These are phyloP conservation scores for Tympanoctomys barrerae DNA, from an alignment of 2,797 vertebrate species.

Conservation along the genomic window DNA sequence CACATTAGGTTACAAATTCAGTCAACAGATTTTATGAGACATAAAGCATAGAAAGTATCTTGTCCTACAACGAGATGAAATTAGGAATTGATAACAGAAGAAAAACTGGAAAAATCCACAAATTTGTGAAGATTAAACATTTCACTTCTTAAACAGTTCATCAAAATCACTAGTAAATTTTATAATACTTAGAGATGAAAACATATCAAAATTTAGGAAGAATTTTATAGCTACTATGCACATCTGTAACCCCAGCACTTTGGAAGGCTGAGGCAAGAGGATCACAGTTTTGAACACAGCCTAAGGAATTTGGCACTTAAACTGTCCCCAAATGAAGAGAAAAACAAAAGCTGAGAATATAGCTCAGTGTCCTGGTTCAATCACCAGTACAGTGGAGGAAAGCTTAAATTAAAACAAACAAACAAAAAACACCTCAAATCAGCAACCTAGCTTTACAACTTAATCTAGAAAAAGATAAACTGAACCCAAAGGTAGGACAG, in stretches of 20 bases:
- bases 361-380: not conserved
- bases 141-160: not conserved
- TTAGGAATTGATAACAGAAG: not conserved
- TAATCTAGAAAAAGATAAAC: not conserved
- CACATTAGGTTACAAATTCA: not conserved
- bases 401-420: not conserved
- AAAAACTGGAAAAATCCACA: not conserved
- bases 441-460: not conserved
- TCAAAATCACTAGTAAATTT: not conserved
- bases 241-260: not conserved
- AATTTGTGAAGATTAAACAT: not conserved
- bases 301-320: not conserved
- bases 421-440: not conserved
- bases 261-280: too few relatives aligned
- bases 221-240: not conserved
- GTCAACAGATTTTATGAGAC: not conserved
- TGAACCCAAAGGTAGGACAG: not conserved
- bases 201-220: not conserved
- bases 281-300: not conserved
- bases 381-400: not conserved
- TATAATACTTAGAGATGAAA: not conserved
- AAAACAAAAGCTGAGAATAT: not conserved
- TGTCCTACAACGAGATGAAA: not conserved
- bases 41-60: not conserved
- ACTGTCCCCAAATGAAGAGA: not conserved